phyloP scores from a whole-genome alignment of 2,888 invertebrate genomes.

The Micropterix aruncella region DNA sequence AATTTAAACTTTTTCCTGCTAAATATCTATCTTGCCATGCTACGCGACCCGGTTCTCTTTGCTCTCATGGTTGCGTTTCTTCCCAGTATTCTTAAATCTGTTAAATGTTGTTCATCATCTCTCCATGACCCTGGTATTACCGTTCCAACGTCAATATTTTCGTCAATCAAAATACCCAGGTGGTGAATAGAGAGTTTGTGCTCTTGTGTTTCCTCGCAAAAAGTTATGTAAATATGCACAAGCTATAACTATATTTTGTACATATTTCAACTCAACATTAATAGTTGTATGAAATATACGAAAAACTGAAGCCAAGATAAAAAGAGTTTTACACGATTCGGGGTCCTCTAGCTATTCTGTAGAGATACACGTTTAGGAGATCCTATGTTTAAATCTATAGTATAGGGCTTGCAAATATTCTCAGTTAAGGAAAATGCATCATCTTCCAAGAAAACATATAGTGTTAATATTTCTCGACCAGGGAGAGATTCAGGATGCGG shows the following conservation, averaged over 20 bases:
- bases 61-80: conserved; percentile 2
- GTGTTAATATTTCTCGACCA: conserved; percentile 5
- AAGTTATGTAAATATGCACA: conserved; percentile 5
- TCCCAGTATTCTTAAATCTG: conserved; percentile 6
- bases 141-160: conserved; percentile 6
- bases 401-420: neutral
- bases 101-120: conserved; percentile 5
- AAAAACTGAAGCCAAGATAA: conserved; percentile 4
- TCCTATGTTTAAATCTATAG: conserved; percentile 6
- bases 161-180: conserved; percentile 6
- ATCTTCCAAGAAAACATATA: neutral
- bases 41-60: neutral
- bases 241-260: conserved; percentile 7
- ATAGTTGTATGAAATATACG: too few relatives aligned
- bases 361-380: conserved; percentile 6
- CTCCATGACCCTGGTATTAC: conserved; percentile 7
- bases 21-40: neutral
- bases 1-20: conserved; percentile 4
- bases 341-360: neutral
- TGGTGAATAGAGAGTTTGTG: conserved; percentile 6
- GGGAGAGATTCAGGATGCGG: conserved; percentile 1
- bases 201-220: conserved; percentile 5
- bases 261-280: conserved; percentile 5
- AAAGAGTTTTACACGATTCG: neutral
- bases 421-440: neutral